Percentiles rank a stretch among this genome's conserved stretches.
phyloP scores from a whole-genome alignment of 1,140 invertebrate species.

The Anastrepha obliqua region DNA sequence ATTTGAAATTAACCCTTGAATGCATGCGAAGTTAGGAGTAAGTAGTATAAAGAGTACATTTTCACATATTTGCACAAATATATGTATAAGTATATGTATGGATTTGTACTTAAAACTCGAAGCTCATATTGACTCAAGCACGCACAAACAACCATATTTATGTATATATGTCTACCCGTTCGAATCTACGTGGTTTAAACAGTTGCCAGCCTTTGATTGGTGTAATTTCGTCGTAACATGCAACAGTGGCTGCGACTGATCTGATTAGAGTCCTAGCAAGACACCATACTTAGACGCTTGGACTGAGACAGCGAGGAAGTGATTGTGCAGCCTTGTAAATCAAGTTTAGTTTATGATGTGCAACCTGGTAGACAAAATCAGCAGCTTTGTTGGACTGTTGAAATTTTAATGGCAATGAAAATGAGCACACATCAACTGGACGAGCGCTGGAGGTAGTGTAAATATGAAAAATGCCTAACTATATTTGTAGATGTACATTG shows the following conservation, averaged over 20 bases:
- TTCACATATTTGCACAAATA: too few relatives aligned
- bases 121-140: neutral
- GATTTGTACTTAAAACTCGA: neutral
- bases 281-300: neutral
- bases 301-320: neutral
- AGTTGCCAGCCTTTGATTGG: neutral
- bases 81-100: too few relatives aligned
- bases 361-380: constrained; percentile 38
- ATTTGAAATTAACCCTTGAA: too few relatives aligned
- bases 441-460: neutral
- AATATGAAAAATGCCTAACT: constrained; percentile 31
- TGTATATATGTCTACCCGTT: neutral
- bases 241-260: constrained; percentile 42
- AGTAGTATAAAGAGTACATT: too few relatives aligned
- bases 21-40: too few relatives aligned
- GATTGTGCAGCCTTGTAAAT: constrained; percentile 27
- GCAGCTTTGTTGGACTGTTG: neutral
- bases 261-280: constrained; percentile 30
- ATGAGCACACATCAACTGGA: constrained; percentile 14
- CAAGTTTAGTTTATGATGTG: constrained; percentile 44
- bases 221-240: constrained; percentile 45
- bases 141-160: neutral
- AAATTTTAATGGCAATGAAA: constrained; percentile 45
- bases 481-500: neutral
- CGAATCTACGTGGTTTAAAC: neutral